A percentile compares a stretch with the other conserved stretches of the same genome.
These are phyloP conservation scores for Caenorhabditis wallacei DNA, from an alignment of 2,888 invertebrate genomes.

Conservation along the genomic window DNA sequence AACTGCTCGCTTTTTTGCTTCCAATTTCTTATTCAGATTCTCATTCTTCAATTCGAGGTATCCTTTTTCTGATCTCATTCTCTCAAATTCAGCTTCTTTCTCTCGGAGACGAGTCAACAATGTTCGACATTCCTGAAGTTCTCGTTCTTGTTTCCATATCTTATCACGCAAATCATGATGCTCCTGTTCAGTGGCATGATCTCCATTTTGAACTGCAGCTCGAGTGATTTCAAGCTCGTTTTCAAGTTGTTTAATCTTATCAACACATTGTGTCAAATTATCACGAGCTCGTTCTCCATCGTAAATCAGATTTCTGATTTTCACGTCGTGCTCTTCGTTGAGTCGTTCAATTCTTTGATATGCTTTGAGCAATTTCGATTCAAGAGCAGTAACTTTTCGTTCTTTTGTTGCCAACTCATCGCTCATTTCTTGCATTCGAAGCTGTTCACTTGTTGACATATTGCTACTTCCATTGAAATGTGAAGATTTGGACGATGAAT, in stretches of 20 bases:
- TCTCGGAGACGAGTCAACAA: constrained; percentile 49
- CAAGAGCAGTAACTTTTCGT: constrained; percentile 48
- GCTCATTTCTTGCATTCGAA: constrained; percentile 59
- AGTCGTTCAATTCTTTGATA: constrained; percentile 57
- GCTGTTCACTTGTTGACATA: constrained; percentile 45
- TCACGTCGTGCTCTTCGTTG: constrained; percentile 58
- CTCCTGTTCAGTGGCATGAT: constrained; percentile 48
- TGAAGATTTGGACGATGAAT: constrained; percentile 44
- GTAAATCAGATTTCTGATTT: constrained; percentile 51
- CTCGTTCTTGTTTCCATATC: constrained; percentile 65
- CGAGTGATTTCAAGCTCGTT: constrained; percentile 46
- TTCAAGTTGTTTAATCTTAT: constrained; percentile 52
- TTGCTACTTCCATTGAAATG: constrained; percentile 41
- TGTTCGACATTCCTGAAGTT: constrained; percentile 56
- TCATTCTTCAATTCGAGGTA: constrained; percentile 71
- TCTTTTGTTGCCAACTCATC: constrained; percentile 57
- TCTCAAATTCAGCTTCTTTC: constrained; percentile 64
- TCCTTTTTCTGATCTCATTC: constrained; percentile 64
- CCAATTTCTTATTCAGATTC: constrained; percentile 67
- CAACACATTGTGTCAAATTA: constrained; percentile 50
- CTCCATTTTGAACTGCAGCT: constrained; percentile 38
- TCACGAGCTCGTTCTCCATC: constrained; percentile 56
- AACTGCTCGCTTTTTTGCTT: constrained; percentile 68
- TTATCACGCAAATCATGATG: constrained; percentile 55
- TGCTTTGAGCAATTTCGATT: constrained; percentile 62